phyloP scores from a whole-genome alignment of 2,888 invertebrate species.

The Netelia inedita region DNA sequence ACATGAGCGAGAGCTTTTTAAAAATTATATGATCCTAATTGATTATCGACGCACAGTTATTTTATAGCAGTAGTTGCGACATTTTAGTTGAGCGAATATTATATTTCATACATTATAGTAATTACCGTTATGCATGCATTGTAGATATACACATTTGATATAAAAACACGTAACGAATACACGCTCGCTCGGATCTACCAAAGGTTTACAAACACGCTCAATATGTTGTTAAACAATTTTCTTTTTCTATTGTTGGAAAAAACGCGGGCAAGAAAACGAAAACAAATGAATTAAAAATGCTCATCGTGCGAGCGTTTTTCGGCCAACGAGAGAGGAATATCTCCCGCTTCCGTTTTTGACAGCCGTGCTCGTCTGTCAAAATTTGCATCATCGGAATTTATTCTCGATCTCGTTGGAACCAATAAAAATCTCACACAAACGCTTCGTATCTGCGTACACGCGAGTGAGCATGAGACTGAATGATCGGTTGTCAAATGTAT shows the following conservation, averaged over 20 bases:
- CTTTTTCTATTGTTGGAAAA: conserved; percentile 35
- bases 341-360: conserved; percentile 22
- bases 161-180: conserved; percentile 36
- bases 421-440: conserved; percentile 42
- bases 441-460: conserved; percentile 43
- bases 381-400: conserved; percentile 41
- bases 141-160: conserved; percentile 52
- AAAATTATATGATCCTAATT: conserved; percentile 36
- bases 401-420: conserved; percentile 35
- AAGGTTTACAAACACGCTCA: conserved; percentile 32
- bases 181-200: conserved; percentile 64
- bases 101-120: conserved; percentile 41
- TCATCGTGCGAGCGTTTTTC: not conserved
- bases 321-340: not conserved
- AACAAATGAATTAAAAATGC: not conserved
- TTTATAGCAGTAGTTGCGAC: conserved; percentile 49
- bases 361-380: conserved; percentile 19
- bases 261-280: conserved; percentile 2
- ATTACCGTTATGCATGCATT: conserved; percentile 59
- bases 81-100: conserved; percentile 24
- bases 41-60: conserved; percentile 44
- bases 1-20: conserved; percentile 58
- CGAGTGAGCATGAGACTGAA: conserved; percentile 52
- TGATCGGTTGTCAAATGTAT: conserved; percentile 7
- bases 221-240: conserved; percentile 11